These are phyloP conservation scores for Melipona quadrifasciata DNA, from an alignment of 1,140 invertebrate genomes.

Conservation along the genomic window DNA sequence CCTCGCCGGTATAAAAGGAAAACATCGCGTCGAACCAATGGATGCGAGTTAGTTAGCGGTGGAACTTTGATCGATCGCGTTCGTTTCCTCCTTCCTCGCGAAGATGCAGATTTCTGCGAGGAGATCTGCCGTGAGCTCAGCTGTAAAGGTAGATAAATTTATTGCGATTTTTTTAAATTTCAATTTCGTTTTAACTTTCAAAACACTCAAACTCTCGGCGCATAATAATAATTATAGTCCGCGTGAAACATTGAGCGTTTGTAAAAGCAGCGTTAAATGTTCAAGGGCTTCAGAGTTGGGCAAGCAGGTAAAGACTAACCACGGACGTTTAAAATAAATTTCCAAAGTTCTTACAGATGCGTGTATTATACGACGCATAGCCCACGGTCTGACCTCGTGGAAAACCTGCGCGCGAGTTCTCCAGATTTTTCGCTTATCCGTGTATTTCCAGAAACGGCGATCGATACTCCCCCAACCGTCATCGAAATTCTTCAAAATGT, in stretches of 20 bases:
- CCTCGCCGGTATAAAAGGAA: background rate
- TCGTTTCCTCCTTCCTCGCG: background rate
- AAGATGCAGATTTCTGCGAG: no score
- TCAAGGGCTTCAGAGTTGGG: background rate
- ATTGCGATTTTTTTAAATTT: background rate
- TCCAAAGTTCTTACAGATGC: background rate
- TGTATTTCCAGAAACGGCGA: no score
- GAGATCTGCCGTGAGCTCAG: no score
- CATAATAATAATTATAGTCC: background rate
- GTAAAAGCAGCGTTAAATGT: background rate
- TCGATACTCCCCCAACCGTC: no score
- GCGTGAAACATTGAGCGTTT: background rate
- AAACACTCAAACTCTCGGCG: no score
- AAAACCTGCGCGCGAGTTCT: no score
- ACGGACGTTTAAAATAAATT: background rate
- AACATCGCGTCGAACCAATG: slow-evolving; percentile 8
- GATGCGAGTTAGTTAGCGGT: background rate
- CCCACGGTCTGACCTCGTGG: no score
- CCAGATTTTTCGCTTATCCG: no score
- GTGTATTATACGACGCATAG: background rate
- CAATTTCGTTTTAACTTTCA: no score
- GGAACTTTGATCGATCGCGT: background rate
- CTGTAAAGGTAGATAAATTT: no score
- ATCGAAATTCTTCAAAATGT: no score
- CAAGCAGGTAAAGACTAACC: background rate